A percentile compares a stretch with the other conserved stretches of the same genome.
These are phyloP conservation scores for Wasmannia auropunctata DNA, from an alignment of 1,140 invertebrate species.

Conservation along the genomic window DNA sequence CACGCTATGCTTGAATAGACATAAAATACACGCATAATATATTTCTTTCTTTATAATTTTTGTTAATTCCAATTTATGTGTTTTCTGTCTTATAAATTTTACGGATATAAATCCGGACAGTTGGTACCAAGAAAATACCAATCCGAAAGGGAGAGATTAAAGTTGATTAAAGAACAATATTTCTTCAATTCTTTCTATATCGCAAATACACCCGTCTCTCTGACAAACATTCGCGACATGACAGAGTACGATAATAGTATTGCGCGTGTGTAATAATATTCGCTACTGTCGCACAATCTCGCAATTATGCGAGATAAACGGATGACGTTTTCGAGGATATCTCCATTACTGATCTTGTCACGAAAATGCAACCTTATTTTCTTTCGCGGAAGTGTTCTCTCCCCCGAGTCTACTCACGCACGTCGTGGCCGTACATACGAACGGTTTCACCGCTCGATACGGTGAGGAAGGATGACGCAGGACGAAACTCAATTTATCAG, in stretches of 20 bases:
- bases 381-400: neutral
- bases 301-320: slow-evolving; percentile 17
- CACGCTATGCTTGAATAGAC: neutral
- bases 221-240: neutral
- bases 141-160: neutral
- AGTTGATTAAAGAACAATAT: slow-evolving; percentile 31
- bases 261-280: neutral
- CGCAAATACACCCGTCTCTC: neutral
- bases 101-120: neutral
- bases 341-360: neutral
- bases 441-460: slow-evolving; percentile 35
- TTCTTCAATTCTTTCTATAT: slow-evolving; percentile 2
- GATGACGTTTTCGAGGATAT: neutral
- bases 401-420: neutral
- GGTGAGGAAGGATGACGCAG: slow-evolving; percentile 39
- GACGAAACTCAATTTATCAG: slow-evolving; percentile 75
- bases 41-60: neutral
- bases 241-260: neutral
- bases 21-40: neutral
- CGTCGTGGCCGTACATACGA: neutral
- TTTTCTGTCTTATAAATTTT: neutral
- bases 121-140: neutral
- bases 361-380: slow-evolving; percentile 30
- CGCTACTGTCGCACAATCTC: neutral
- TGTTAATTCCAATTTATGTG: neutral